Evolutionary conservation across 2,113 vertebrate species (phyloP), one percentile per base, ranked within the genome.

Genomic region (Heptranchias perlo): DNA sequence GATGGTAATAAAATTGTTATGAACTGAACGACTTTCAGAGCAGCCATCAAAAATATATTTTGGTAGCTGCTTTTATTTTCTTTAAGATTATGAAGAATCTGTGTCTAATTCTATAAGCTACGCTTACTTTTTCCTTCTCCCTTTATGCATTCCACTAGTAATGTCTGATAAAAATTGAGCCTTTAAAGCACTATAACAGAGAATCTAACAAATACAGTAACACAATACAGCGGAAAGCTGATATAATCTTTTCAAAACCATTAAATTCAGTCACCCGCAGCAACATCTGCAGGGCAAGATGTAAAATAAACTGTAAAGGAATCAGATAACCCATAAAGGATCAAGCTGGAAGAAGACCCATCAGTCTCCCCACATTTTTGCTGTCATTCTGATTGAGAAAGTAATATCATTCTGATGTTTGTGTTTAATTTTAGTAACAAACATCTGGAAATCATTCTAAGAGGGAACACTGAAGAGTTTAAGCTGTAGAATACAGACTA

Each of bases 201-300:
- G 97, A 97, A 89, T 97, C 97, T 97, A 98, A 98, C 97, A 98
- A 98, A 98, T 96, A 98, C 98, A 98, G 98, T 98, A 98, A 98
- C 96, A 97, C 97, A 98, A 98, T 98, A 98, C 97, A 97, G 97
- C 96, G 97, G 98, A 98, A 98, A 98, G 98, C 97, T 97, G 98
- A 98, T 98, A 98, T 97, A 97, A 98, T 98, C 98, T 98, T 98
- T 97, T 98, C 97, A 97, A 98, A 98, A 98, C 98, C 97, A 97
- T 98, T 97, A 98, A 98, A 98, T 98, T 97, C 97, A 97, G 97
- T 98, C 98, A 98, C 97, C 98, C 97, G 89, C 96, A 98, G 98
- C 97, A 98, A 98, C 98, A 98, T 98, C 97, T 98, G 98, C 97
- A 97, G 94, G 96, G 97, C 98, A 97, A 98, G 96, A 97, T 97